Base-by-base conservation (phyloP, 2,888 invertebrate genomes). In the Zonitis immaculata region DNA sequence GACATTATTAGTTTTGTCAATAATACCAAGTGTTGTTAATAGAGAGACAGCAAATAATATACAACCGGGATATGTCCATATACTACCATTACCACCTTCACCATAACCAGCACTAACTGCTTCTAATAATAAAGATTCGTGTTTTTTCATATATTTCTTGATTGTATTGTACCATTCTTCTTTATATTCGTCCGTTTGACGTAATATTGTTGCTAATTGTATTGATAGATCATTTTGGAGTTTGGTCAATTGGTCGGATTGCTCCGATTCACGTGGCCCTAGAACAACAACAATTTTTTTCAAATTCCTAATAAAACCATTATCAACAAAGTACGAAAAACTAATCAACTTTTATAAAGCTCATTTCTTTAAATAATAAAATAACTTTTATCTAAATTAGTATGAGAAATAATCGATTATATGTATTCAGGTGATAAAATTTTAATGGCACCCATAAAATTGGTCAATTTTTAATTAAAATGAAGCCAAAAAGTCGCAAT, bases 31-130 rank as follows among this genome's bases (percentile, higher is more conserved):
- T 28, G 87, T 85, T 0, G 87, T 87, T 70, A 87, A 78, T 8
- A 87, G 78, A n/a, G 86, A 85, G 32, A 87, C 77, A 7, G 82
- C 80, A 66, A 87, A 87, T 18, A 88, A 76, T 45, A 86, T 77
- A 35, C 85, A 86, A 11, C 87, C 87, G 0, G 86, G 79, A 59
- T 85, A 80, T 18, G 84, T 81, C 87, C 87, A 87, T 55, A 85
- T 83, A 54, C 78, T 79, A 1, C 85, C 86, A 0, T 78, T 77
- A 1, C 78, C 78, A 7, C 79, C 79, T 65, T 80, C 80, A 1
- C 79, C 80, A 59, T 80, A 82, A 4, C 82, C 82, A 8, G 78
- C 76, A 56, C 76, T 78, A 1, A 81, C 79, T 0, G 80, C 77
- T 54, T 81, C 79, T 2, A 86, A 75, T 5, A 87, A 75, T 18